Percentiles rank a stretch among this genome's conserved stretches.
Conservation (phyloP, 2,113 vertebrate genomes). For the Eidolon helvum region DNA sequence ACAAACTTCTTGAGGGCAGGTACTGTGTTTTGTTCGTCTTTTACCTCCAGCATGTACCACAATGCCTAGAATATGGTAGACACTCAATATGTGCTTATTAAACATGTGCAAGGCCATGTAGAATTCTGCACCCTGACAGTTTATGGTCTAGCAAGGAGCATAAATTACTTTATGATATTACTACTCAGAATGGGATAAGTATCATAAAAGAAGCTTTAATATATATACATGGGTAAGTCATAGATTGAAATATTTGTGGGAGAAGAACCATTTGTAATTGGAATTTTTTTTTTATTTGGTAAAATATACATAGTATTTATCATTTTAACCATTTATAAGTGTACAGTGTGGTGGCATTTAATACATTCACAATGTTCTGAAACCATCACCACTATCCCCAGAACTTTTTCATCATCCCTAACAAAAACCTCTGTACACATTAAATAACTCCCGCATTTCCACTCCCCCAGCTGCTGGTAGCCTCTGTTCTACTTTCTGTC, state of each 20-base stretch:
- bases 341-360: neutral
- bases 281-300: neutral
- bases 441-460: neutral
- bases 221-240: neutral
- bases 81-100: neutral
- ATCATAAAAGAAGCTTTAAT: neutral
- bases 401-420: neutral
- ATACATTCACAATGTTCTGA: neutral
- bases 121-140: neutral
- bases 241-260: neutral
- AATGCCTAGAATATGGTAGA: neutral
- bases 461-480: neutral
- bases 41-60: neutral
- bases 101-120: neutral
- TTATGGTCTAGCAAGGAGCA: neutral
- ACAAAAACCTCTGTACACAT: neutral
- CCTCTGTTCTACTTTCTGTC: neutral
- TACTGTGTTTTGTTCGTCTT: neutral
- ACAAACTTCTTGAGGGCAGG: neutral
- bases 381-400: neutral
- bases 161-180: neutral
- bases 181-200: neutral
- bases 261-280: constrained; percentile 17
- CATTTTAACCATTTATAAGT: constrained; percentile 9
- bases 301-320: neutral